These are phyloP conservation scores for Porites cylindrica DNA, from an alignment of 92 coral and sea anemone species.

Conservation along the genomic window DNA sequence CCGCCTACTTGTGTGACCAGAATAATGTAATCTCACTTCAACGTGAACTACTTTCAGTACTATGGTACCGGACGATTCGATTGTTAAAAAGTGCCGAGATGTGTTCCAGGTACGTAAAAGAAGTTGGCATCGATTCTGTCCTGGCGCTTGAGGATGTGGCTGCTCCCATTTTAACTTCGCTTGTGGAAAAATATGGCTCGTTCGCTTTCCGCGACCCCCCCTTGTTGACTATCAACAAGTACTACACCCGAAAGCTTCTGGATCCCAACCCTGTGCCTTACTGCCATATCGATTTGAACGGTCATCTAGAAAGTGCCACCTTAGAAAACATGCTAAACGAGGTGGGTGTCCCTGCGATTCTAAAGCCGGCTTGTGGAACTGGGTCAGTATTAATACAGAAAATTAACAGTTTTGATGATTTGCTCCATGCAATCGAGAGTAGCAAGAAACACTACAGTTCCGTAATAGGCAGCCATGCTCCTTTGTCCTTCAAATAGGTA, in stretches of 20 bases:
- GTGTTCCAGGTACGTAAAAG: background rate
- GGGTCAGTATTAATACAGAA: background rate
- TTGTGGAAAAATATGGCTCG: background rate
- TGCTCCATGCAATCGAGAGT: background rate
- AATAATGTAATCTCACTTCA: background rate
- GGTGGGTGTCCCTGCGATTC: slow-evolving; percentile 6
- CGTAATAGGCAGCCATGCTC: background rate
- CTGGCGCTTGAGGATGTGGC: slow-evolving; percentile 1
- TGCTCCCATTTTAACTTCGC: background rate
- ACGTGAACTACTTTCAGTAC: background rate
- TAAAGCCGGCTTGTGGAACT: background rate
- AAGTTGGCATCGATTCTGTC: background rate
- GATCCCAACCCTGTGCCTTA: background rate
- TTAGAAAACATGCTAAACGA: background rate
- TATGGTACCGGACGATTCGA: background rate
- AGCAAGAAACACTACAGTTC: background rate
- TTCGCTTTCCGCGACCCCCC: background rate
- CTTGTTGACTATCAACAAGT: background rate
- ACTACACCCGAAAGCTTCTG: background rate
- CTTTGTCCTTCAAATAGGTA: background rate
- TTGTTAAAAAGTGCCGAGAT: background rate
- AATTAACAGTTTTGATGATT: background rate
- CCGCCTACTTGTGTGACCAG: background rate
- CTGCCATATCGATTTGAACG: background rate
- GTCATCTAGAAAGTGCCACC: background rate